Percentiles rank a stretch among this genome's conserved stretches.
phyloP scores from a whole-genome alignment of 2,888 invertebrate genomes.

The Drosophila prolongata region DNA sequence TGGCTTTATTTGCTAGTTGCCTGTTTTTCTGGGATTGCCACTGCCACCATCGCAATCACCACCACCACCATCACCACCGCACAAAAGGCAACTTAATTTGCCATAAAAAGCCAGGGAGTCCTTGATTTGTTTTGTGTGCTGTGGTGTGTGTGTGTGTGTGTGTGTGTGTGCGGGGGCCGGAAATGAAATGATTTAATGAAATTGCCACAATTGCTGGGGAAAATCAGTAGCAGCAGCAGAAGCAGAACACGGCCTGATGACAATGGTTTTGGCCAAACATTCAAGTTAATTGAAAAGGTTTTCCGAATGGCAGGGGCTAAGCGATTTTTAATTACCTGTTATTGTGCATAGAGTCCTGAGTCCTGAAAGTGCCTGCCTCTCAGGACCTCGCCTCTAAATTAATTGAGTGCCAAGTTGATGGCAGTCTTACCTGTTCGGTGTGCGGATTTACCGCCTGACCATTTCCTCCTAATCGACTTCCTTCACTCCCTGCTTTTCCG shows the following conservation, averaged over 20 bases:
- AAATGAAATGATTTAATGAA: constrained; percentile 81
- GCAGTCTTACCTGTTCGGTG: constrained; percentile 10
- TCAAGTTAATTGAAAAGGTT: constrained; percentile 73
- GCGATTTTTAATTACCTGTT: constrained; percentile 76
- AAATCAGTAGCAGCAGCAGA: constrained; percentile 37
- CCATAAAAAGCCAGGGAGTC: constrained; percentile 68
- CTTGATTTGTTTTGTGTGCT: constrained; percentile 63
- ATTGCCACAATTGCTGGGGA: constrained; percentile 60
- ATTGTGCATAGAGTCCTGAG: constrained; percentile 37
- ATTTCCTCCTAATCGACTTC: constrained; percentile 9
- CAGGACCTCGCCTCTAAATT: no score
- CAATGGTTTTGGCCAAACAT: constrained; percentile 55
- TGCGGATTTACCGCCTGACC: constrained; percentile 5
- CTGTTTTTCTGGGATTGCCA: constrained; percentile 9
- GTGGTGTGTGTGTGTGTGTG: constrained; percentile 16
- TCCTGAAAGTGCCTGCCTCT: constrained; percentile 13
- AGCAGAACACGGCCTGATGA: constrained; percentile 41
- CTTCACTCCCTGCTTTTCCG: constrained; percentile 5
- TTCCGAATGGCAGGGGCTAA: constrained; percentile 50
- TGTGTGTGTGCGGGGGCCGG: constrained; percentile 51
- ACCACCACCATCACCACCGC: not conserved
- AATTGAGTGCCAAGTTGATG: constrained; percentile 48
- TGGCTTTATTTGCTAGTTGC: constrained; percentile 58
- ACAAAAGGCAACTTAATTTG: constrained; percentile 68
- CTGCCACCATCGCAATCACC: not conserved